phyloP scores from a whole-genome alignment of 2,797 vertebrate species.

The Cetoscarus ocellatus region DNA sequence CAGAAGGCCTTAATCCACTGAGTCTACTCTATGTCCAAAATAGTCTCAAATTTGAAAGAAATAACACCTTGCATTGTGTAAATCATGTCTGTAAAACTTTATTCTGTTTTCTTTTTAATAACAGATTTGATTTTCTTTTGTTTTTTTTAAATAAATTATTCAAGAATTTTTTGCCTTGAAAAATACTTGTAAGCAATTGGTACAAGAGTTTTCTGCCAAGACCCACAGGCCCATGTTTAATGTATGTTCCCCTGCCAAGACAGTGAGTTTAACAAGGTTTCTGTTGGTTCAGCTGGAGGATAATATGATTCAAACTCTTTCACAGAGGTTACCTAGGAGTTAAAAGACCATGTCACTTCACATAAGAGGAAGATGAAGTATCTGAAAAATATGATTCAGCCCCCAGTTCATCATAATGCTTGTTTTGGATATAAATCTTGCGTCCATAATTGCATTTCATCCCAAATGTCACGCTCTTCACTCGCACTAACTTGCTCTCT shows the following conservation, averaged over 20 bases:
- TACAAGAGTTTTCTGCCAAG: conserved; percentile 33
- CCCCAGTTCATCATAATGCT: conserved; percentile 14
- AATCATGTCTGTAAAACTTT: too few relatives aligned
- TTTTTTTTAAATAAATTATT: conserved; percentile 2
- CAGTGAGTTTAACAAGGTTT: conserved; percentile 18
- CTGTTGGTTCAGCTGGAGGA: conserved; percentile 51
- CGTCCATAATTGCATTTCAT: conserved; percentile 53
- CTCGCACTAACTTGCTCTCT: conserved; percentile 22
- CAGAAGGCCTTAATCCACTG: too few relatives aligned
- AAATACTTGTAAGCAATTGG: conserved; percentile 49
- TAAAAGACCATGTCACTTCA: conserved; percentile 33
- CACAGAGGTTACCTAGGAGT: conserved; percentile 16
- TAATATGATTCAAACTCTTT: conserved; percentile 19
- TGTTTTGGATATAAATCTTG: conserved; percentile 25
- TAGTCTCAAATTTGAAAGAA: too few relatives aligned
- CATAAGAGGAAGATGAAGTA: neutral
- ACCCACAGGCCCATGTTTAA: conserved; percentile 40
- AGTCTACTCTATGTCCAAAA: too few relatives aligned
- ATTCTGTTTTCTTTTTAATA: too few relatives aligned
- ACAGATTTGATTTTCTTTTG: too few relatives aligned
- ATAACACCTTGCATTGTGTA: too few relatives aligned
- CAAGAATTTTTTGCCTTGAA: conserved; percentile 34
- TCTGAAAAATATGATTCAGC: conserved; percentile 11
- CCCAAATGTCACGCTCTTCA: conserved; percentile 46
- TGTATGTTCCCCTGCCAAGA: conserved; percentile 43